Percentiles rank a stretch among this genome's conserved stretches.
phyloP scores from a whole-genome alignment of 2,888 invertebrate species.

The Amphipyra berbera region DNA sequence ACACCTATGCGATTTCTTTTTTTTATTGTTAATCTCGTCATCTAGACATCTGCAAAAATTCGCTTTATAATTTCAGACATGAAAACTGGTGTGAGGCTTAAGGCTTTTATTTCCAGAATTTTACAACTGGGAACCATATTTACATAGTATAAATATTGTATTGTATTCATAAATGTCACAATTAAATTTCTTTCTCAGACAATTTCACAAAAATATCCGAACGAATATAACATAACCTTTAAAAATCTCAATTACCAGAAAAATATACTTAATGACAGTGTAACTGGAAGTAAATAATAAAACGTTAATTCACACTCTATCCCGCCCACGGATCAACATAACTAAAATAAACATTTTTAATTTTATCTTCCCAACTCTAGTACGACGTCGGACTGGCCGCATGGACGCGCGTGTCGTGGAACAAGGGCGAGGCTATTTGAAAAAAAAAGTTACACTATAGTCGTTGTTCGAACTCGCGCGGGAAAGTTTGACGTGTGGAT shows the following conservation, averaged over 20 bases:
- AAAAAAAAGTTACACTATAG: slow-evolving; percentile 26
- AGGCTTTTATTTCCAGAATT: neutral
- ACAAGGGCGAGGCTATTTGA: slow-evolving; percentile 32
- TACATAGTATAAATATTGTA: too few relatives aligned
- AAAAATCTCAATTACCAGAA: slow-evolving; percentile 1
- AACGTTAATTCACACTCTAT: slow-evolving; percentile 59
- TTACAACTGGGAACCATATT: slow-evolving; percentile 22
- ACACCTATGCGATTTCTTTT: neutral
- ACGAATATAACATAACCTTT: neutral
- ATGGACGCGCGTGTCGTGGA: slow-evolving; percentile 47
- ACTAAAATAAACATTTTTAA: slow-evolving; percentile 76
- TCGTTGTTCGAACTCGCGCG: slow-evolving; percentile 36
- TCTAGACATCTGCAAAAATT: too few relatives aligned
- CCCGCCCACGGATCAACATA: slow-evolving; percentile 68
- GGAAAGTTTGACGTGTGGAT: slow-evolving; percentile 42
- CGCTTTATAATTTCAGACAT: neutral
- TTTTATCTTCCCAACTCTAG: slow-evolving; percentile 64
- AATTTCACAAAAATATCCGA: slow-evolving; percentile 2
- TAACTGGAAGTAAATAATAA: slow-evolving; percentile 56
- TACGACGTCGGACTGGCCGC: slow-evolving; percentile 56
- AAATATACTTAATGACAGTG: slow-evolving; percentile 22
- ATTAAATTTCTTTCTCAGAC: slow-evolving; percentile 2
- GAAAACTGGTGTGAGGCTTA: neutral
- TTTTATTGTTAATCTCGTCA: neutral
- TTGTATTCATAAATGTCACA: slow-evolving; percentile 1